Conservation (phyloP, 2,113 vertebrate genomes). For the Cryptoleucopteryx plumbea region DNA sequence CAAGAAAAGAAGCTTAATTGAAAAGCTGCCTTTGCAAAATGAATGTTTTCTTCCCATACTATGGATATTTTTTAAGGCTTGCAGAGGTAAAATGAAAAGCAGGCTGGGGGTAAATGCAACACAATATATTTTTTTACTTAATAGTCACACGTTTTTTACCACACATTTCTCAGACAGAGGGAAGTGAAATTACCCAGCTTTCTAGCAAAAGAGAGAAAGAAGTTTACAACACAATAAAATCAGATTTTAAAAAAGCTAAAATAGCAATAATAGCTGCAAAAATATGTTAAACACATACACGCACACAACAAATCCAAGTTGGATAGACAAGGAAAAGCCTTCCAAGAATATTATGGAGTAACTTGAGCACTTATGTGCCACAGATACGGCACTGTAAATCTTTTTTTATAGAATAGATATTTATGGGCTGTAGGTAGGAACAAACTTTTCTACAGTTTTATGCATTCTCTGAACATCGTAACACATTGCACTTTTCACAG, state of each 20-base stretch:
- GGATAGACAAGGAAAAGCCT: not conserved
- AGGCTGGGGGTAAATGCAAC: conserved; percentile 4
- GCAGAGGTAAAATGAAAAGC: not conserved
- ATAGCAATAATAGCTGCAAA: not conserved
- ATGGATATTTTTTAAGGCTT: not conserved
- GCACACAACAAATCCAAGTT: not conserved
- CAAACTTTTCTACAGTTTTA: not conserved
- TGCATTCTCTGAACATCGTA: not conserved
- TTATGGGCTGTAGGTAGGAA: not conserved
- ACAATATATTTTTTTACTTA: not conserved
- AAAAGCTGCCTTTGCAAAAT: conserved; percentile 4
- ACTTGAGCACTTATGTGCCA: not conserved
- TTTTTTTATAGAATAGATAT: not conserved
- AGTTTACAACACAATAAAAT: not conserved
- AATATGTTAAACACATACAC: not conserved
- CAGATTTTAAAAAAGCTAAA: not conserved
- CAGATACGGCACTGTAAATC: not conserved
- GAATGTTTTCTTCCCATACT: not conserved
- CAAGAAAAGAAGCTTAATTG: conserved; percentile 1
- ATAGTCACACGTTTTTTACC: not conserved
- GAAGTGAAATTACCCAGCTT: conserved; percentile 13
- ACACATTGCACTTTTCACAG: not conserved
- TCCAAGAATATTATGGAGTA: not conserved
- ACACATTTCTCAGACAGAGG: not conserved
- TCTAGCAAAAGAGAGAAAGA: not conserved